Evolutionary conservation across 1,140 invertebrate genomes (phyloP).

Genomic region (Anoplolepis gracilipes): DNA sequence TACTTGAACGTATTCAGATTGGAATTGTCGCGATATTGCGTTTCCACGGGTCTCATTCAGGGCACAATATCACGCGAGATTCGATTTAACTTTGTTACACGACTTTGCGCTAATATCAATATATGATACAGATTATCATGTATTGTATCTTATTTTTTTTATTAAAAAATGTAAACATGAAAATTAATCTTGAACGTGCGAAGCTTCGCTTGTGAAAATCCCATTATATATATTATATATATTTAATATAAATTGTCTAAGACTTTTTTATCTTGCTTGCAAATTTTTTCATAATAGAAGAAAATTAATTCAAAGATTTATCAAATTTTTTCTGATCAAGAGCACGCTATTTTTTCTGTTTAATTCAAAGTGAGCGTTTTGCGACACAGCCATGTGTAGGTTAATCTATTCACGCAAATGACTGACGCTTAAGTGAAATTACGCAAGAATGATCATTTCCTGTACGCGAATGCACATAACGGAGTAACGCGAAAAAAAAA

Average conservation of each 20-base stretch:
- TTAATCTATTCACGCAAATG: background rate
- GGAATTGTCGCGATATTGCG: background rate
- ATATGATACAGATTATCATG: background rate
- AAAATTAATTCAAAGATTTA: background rate
- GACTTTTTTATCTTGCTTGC: background rate
- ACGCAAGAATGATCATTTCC: conserved; percentile 13
- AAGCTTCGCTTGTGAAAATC: background rate
- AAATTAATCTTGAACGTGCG: background rate
- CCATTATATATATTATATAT: background rate
- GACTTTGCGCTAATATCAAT: background rate
- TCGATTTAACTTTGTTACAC: conserved; percentile 31
- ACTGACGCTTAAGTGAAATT: conserved; percentile 9
- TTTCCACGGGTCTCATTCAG: conserved; percentile 12
- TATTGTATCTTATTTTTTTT: conserved; percentile 14
- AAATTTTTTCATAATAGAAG: background rate
- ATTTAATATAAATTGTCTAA: background rate
- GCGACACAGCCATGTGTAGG: too few species aligned
- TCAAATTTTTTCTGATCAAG: background rate
- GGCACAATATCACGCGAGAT: conserved; percentile 19
- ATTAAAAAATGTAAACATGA: background rate
- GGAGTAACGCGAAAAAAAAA: background rate
- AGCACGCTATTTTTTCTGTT: background rate
- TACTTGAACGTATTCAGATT: background rate
- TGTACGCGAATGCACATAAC: background rate
- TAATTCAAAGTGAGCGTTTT: background rate